These are phyloP conservation scores for Dolomedes plantarius DNA, from an alignment of 2,888 invertebrate genomes.

Conservation along the genomic window DNA sequence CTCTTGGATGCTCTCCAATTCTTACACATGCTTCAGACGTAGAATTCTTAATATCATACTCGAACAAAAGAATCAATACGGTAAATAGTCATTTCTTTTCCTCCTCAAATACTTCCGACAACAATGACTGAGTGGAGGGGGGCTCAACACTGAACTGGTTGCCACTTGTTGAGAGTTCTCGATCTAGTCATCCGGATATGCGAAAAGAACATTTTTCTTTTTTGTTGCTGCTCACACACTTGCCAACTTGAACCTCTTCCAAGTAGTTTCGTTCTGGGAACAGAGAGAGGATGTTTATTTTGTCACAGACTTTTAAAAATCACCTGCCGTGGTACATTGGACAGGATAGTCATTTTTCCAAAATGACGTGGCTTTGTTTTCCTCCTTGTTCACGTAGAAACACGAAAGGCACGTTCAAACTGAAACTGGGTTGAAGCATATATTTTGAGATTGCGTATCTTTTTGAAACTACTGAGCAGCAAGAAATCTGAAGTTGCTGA, in stretches of 20 bases:
- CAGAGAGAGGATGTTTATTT: slow-evolving; percentile 45
- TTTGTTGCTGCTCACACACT: background rate
- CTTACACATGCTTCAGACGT: no score
- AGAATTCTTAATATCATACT: no score
- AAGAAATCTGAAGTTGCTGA: no score
- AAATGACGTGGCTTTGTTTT: slow-evolving; percentile 16
- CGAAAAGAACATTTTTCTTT: slow-evolving; percentile 23
- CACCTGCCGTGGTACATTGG: slow-evolving; percentile 5
- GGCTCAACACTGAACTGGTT: slow-evolving; percentile 35
- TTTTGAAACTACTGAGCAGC: no score
- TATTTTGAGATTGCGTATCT: no score
- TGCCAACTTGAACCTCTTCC: slow-evolving; percentile 60
- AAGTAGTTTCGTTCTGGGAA: slow-evolving; percentile 46
- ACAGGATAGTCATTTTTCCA: background rate
- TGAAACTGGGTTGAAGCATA: no score
- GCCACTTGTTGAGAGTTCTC: slow-evolving; percentile 52
- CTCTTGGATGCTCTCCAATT: no score
- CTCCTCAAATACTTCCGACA: slow-evolving; percentile 50
- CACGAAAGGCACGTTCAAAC: background rate
- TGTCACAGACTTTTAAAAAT: slow-evolving; percentile 22
- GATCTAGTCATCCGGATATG: slow-evolving; percentile 27
- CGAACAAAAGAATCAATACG: slow-evolving; percentile 25
- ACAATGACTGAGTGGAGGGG: slow-evolving; percentile 45
- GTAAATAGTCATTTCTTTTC: slow-evolving; percentile 21
- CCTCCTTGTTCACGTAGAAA: background rate